Evolutionary conservation across 64 coral and sea anemone species (phyloP), one percentile per base, ranked within the genome.

Genomic region (Montipora capricornis): DNA sequence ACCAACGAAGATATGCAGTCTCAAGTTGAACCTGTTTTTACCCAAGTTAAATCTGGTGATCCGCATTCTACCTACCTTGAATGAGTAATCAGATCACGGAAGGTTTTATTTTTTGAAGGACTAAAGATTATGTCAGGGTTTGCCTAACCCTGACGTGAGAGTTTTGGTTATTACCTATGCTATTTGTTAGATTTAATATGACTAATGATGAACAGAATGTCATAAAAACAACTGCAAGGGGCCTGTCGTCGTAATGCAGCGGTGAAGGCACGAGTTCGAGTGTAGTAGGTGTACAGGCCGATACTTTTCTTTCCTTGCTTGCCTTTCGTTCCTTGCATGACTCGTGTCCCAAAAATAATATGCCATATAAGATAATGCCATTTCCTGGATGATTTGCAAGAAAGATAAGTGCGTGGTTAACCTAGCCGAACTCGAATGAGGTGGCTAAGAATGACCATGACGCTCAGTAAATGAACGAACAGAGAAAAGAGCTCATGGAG

Each of bases 161-260:
- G 10, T 68, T 68, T 68, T 13, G 4, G 10, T 68, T 68, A 15
- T 68, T 68, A 68, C 64, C 13, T 68, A 68, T 68, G 64, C 8
- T 68, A 68, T 68, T 68, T 68, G 0, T 68, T 60, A 60, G 29
- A 37, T 1, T 37, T 37, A 37, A 37, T 6, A 57, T 68, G 64
- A 68, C 64, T 68, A 68, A 68, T 68, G 64, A 68, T 68, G 64
- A 68, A 68, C 13, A 68, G 64, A 68, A 68, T 68, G 14, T 68
- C 15, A 68, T 68, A 68, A 68, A 68, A 68, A 19, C 64, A 68
- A 68, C 64, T 68, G 14, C 64, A 12, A 68, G 15, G 11, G 64
- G 14, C 8, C 64, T 68, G 11, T 20, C 0, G 14, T 68, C 64
- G 11, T 68, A 68, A 19, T 68, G 64, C 64, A 68, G 64, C 14